Evolutionary conservation across 64 coral and sea anemone species (phyloP), one percentile per base, ranked within the genome.

Genomic region (Porites lutea): DNA sequence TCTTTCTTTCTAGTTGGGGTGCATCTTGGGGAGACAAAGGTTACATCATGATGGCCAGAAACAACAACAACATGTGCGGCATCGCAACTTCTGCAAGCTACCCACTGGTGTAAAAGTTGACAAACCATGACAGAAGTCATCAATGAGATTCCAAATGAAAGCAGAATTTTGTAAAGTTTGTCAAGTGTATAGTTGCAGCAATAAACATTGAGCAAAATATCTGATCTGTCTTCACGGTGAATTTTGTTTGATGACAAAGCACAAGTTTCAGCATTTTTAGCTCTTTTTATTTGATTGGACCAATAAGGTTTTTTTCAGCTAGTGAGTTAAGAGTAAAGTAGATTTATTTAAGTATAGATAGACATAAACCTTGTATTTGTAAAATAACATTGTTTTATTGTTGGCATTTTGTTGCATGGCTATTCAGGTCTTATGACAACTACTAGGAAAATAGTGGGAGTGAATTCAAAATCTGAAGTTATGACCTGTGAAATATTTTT

Each of bases 11-110:
- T 68, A 97, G 95, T 50, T 97, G 95, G 95, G 95, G 57, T 46
- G 77, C 75, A 23, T 18, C 20, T 10, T 97, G 95, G 95, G 95
- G 95, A 74, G 83, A 73, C 16, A 10, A 94, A 51, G 96, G 96
- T 4, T 98, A 98, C 67, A 95, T 98, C 59, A 95, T 87, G 87
- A 98, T 98, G 68, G 66, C 96, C 11, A 90, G 96, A 71, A 93
- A 93, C 48, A 88, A 94, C 19, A 66, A 98, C 48, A 94, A 98
- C 23, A 79, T 91, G 70, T 98, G 96, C 61, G 96, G 96, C 13
- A 86, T 98, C 62, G 96, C 96, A 2, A 94, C 82, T 12, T 43
- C 58, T 70, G 96, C 96, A 47, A 88, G 88, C 57, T 98, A 98
- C 37, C 96, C 96, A 18, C 76, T 96, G 44, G 83, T 96, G 4